Base-by-base conservation (phyloP, 2,888 invertebrate genomes). In the Euspilapteryx auroguttella region DNA sequence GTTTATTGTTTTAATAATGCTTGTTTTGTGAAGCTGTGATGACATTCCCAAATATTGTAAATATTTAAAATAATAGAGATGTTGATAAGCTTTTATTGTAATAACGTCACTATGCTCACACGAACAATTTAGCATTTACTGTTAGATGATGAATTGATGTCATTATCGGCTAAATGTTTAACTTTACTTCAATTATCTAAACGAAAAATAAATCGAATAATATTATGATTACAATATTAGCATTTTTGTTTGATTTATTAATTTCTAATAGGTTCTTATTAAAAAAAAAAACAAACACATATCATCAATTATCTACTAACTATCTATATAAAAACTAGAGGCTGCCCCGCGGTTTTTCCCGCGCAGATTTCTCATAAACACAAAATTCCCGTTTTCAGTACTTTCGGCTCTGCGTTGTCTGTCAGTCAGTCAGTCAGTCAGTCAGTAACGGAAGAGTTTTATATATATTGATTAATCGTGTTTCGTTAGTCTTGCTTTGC, bases 11-110 rank as follows among this genome's bases (percentile, higher is more conserved):
- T 56, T 62, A 64, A 71, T 73, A 64, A 6, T 57, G 66, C 68
- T 73, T 73, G 64, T 73, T 73, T 71, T 59, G 71, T 73, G 69
- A 68, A 59, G 73, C 75, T 75, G 75, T 75, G 75, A 75, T 75
- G 68, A 69, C 54, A 57, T 64, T 61, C 55, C 75, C 75, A 75
- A 75, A 75, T 69, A 73, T 57, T 58, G 59, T 61, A 65, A 63
- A 59, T 58, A 59, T 62, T 68, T 69, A 22, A 20, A 46, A 45
- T 68, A 17, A 17, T 6, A 17, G 8, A 17, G 8, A 17, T 17
- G 17, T 17, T 17, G 17, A 17, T 17, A 6, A 17, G 5, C 17
- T 17, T 54, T 59, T 55, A 56, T 53, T 52, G 55, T 49, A 51
- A 40, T 55, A 53, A 53, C 53, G 63, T 71, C 66, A 66, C 59